A percentile compares a stretch with the other conserved stretches of the same genome.
Evolutionary conservation across 2,888 invertebrate genomes (phyloP).

Genomic region (Gryllus longicercus): DNA sequence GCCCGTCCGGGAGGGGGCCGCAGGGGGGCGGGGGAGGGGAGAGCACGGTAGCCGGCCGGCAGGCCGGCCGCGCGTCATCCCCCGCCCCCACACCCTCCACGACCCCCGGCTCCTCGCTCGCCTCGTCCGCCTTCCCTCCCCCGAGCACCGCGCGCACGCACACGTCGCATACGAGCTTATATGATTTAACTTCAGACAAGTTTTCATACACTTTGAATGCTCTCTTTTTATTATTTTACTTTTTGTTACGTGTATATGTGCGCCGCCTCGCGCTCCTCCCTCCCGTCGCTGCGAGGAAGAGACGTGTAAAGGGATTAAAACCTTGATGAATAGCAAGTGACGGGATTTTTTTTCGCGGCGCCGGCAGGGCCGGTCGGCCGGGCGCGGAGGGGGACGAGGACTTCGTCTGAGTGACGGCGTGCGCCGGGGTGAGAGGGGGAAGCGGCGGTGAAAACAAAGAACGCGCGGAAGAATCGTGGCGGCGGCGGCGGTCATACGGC

Average conservation of each 20-base stretch:
- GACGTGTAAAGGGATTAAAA: slow-evolving; percentile 17
- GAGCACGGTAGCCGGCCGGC: background rate
- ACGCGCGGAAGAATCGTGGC: background rate
- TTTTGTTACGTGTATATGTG: background rate
- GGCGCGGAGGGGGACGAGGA: background rate
- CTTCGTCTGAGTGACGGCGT: background rate
- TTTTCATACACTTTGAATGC: slow-evolving; percentile 17
- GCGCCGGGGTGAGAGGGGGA: background rate
- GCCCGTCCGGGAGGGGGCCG: background rate
- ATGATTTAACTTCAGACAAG: slow-evolving; percentile 17
- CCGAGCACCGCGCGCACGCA: background rate
- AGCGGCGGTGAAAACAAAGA: background rate
- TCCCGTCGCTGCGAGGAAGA: background rate
- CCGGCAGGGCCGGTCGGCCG: background rate
- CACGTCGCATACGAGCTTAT: slow-evolving; percentile 4
- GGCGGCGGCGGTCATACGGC: background rate
- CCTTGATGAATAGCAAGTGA: slow-evolving; percentile 17
- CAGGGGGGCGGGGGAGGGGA: slow-evolving; percentile 12
- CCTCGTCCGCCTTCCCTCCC: background rate
- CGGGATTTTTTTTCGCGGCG: background rate
- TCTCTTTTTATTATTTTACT: slow-evolving; percentile 3
- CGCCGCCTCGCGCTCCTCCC: no score
- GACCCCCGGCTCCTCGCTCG: background rate
- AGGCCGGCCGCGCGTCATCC: no score
- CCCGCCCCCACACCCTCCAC: no score